phyloP scores from a whole-genome alignment of 1,140 invertebrate species.

The Drosophila azteca region DNA sequence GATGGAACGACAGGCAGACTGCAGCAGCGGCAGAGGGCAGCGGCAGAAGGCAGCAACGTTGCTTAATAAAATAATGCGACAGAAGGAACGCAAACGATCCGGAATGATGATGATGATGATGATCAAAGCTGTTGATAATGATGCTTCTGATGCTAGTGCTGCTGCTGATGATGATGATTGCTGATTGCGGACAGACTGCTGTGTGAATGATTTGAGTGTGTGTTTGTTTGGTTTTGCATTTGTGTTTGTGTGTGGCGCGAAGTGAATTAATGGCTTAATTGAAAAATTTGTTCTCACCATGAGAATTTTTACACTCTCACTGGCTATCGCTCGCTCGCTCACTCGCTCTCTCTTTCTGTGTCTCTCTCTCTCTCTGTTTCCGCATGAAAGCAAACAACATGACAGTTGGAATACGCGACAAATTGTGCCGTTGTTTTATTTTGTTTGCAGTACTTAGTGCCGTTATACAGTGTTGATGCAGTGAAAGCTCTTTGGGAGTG shows the following conservation, averaged over 20 bases:
- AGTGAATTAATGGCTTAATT: constrained; percentile 83
- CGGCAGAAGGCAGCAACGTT: constrained; percentile 11
- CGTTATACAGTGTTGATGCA: constrained; percentile 1
- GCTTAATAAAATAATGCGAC: constrained; percentile 82
- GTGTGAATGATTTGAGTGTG: constrained; percentile 15
- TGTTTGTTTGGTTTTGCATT: constrained; percentile 52
- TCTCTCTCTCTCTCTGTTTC: constrained; percentile 29
- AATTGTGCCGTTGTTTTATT: constrained; percentile 54
- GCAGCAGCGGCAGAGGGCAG: constrained; percentile 2
- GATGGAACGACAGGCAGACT: constrained; percentile 4
- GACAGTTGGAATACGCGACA: constrained; percentile 53
- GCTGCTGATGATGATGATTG: constrained; percentile 21
- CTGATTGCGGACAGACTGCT: too few relatives aligned
- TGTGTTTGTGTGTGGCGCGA: constrained; percentile 68
- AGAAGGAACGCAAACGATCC: constrained; percentile 52
- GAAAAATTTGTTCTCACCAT: constrained; percentile 82
- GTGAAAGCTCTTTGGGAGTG: neutral
- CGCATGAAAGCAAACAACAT: constrained; percentile 36
- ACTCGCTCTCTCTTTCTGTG: constrained; percentile 11
- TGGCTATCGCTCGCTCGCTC: constrained; percentile 16
- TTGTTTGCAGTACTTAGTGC: constrained; percentile 12
- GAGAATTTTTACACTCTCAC: constrained; percentile 50
- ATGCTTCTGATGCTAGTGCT: constrained; percentile 28
- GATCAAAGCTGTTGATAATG: constrained; percentile 58
- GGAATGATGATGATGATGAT: constrained; percentile 41